Base-by-base conservation (phyloP, 2,888 invertebrate genomes). In the Coremacera marginata region DNA sequence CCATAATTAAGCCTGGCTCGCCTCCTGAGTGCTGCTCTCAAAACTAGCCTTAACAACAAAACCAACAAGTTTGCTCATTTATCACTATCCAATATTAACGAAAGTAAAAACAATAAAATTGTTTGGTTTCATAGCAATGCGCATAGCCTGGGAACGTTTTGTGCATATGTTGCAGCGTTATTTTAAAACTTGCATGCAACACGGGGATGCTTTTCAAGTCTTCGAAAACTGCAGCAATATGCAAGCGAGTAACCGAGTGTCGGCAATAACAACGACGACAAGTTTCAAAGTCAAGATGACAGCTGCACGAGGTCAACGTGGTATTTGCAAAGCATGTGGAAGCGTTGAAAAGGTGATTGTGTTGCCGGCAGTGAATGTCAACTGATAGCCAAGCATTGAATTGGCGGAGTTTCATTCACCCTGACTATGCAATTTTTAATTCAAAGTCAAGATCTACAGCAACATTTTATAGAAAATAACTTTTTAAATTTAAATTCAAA, bases 221-320 rank as follows among this genome's bases (percentile, higher is more conserved):
- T 44, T 11, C 44, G 44, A 22, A 55, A 22, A 2, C 19, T 22
- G 55, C 55, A 19, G 55, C 55, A n/a, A 5, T 9, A 9, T n/a
- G 2, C 4, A 7, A 5, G 19, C 37, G 19, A 51, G 3, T 3
- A 27, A 19, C 67, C 9, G 16, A 34, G 44, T 11, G 22, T n/a
- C 71, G 16, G n/a, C 49, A 25, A n/a, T n/a, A n/a, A 25, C 72
- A 44, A 37, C 72, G 19, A 49, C 57, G 19, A 49, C 57, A 62
- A 37, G 34, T 27, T 44, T 34, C 63, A 63, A 73, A 73, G 73
- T 73, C 73, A 73, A 49, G 62, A 49, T 51, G 63, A 62, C 73
- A 63, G 62, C 49, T 63, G 73, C 22, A 14, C 73, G 73, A 73
- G 73, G 73, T 73, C 73, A 73, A n/a, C 11, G 51, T 27, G 19